Percentiles rank a stretch among this genome's conserved stretches.
Conservation (phyloP, 1,140 invertebrate species). For the Zaprionus taronus region DNA sequence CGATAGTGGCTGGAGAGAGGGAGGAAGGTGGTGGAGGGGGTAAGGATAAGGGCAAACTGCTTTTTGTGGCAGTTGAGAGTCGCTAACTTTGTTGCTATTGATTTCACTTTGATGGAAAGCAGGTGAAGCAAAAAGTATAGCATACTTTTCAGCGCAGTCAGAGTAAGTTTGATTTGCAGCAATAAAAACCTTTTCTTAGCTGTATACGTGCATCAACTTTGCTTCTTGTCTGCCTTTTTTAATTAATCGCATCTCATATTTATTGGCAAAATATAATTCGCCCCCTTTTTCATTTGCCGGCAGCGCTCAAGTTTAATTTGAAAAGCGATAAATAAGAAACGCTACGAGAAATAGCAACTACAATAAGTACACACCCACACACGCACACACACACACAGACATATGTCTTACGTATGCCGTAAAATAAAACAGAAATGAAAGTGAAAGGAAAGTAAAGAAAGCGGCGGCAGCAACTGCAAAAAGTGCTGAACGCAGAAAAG, state of each 20-base stretch:
- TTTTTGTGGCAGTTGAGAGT: constrained; percentile 61
- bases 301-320: constrained; percentile 77
- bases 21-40: too few relatives aligned
- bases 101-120: constrained; percentile 50
- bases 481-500: constrained; percentile 81
- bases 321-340: constrained; percentile 75
- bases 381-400: constrained; percentile 40
- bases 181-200: neutral
- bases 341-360: constrained; percentile 52
- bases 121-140: constrained; percentile 30
- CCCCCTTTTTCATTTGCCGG: constrained; percentile 28
- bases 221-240: constrained; percentile 18
- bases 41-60: neutral
- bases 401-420: constrained; percentile 24
- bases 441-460: constrained; percentile 77
- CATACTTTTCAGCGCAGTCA: constrained; percentile 49
- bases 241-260: constrained; percentile 71
- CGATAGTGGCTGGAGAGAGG: neutral
- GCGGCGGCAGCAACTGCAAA: constrained; percentile 64
- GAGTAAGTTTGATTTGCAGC: neutral
- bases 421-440: constrained; percentile 71
- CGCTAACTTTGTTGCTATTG: constrained; percentile 56
- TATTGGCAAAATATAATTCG: constrained; percentile 72
- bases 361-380: constrained; percentile 45
- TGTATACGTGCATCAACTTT: neutral